A percentile compares a stretch with the other conserved stretches of the same genome.
Conservation (phyloP, 2,113 vertebrate genomes). For the Campylomormyrus tamandua region DNA sequence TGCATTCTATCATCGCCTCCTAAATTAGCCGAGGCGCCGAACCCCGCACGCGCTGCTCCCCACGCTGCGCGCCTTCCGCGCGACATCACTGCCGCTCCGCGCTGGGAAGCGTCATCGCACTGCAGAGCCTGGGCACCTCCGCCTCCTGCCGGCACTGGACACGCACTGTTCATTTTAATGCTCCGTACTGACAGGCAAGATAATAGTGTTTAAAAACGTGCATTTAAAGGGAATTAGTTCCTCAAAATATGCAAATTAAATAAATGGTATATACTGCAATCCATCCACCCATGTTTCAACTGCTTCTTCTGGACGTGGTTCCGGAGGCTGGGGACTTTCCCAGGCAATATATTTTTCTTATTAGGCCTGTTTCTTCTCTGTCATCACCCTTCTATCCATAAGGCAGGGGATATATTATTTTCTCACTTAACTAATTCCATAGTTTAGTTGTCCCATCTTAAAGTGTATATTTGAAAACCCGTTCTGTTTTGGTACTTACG, state of each 20-base stretch:
- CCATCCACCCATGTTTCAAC: neutral
- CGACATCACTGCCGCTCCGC: conserved; percentile 51
- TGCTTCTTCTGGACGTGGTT: neutral
- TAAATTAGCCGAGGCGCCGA: conserved; percentile 33
- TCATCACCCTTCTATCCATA: neutral
- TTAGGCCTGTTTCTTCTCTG: neutral
- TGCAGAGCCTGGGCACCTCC: neutral
- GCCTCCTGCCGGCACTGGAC: neutral
- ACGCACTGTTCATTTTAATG: conserved; percentile 5
- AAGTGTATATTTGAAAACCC: neutral
- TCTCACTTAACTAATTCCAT: neutral
- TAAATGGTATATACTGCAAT: neutral
- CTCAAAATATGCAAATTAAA: neutral
- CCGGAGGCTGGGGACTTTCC: neutral
- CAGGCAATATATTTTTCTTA: neutral
- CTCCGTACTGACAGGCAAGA: neutral
- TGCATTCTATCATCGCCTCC: conserved; percentile 35
- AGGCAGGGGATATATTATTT: neutral
- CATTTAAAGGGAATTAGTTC: neutral
- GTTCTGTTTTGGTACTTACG: neutral
- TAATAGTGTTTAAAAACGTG: neutral
- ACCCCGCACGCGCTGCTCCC: neutral
- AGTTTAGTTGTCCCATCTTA: neutral
- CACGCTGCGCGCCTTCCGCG: conserved; percentile 9
- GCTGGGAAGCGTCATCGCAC: neutral